Conservation (phyloP, 2,888 invertebrate genomes). For the Pogonocherus hispidulus region DNA sequence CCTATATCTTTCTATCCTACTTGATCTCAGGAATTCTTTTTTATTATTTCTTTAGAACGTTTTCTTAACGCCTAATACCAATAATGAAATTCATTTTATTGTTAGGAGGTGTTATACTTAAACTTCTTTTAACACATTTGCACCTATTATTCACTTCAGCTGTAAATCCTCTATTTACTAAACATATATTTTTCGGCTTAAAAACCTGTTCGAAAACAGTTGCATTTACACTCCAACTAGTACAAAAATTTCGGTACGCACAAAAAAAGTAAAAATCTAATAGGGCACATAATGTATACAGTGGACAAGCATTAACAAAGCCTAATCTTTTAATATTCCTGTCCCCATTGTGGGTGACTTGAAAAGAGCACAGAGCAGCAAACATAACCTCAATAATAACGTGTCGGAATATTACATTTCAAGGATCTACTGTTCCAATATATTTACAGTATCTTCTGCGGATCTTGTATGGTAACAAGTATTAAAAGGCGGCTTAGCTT, state of each 20-base stretch:
- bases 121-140: constrained; percentile 14
- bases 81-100: constrained; percentile 10
- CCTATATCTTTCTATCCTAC: too few species aligned
- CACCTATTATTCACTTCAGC: constrained; percentile 11
- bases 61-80: too few species aligned
- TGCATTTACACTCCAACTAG: constrained; percentile 19
- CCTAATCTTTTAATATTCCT: constrained; percentile 57
- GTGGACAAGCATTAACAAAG: constrained; percentile 46
- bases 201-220: constrained; percentile 34
- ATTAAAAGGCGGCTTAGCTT: constrained; percentile 62
- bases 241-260: constrained; percentile 35
- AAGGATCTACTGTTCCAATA: constrained; percentile 62
- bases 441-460: constrained; percentile 66
- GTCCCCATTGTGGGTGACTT: constrained; percentile 62
- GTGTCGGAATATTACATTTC: constrained; percentile 64
- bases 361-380: constrained; percentile 61
- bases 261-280: constrained; percentile 56
- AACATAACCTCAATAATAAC: constrained; percentile 52
- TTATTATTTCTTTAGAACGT: too few species aligned
- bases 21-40: too few species aligned
- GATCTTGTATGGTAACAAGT: constrained; percentile 61
- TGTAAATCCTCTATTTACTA: constrained; percentile 25
- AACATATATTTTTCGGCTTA: constrained; percentile 45
- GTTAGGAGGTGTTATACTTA: constrained; percentile 27
- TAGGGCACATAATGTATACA: constrained; percentile 57